Evolutionary conservation across 2,797 vertebrate species (phyloP).

Genomic region (Peromyscus aztecus): DNA sequence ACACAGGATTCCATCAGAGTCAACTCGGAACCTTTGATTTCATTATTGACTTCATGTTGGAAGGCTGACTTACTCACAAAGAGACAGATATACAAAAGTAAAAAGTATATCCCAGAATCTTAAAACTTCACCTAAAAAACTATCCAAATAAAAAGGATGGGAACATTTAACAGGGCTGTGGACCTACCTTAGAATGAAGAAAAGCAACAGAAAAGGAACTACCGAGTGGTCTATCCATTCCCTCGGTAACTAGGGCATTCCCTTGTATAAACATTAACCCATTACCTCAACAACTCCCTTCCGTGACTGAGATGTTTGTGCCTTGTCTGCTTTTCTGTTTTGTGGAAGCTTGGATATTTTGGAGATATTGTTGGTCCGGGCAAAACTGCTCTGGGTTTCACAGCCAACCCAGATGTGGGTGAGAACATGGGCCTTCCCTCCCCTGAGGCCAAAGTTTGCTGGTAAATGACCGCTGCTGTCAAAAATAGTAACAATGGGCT

Average conservation of each 20-base stretch:
- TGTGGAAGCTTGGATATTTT: slow-evolving; percentile 75
- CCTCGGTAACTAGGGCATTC: slow-evolving; percentile 72
- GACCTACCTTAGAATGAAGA: slow-evolving; percentile 75
- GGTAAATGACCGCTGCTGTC: slow-evolving; percentile 55
- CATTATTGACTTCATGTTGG: slow-evolving; percentile 66
- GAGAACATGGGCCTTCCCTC: slow-evolving; percentile 48
- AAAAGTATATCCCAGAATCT: slow-evolving; percentile 69
- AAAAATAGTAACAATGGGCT: slow-evolving; percentile 41
- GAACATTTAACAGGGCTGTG: slow-evolving; percentile 66
- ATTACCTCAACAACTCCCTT: slow-evolving; percentile 80
- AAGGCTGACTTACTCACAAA: slow-evolving; percentile 76
- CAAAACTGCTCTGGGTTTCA: slow-evolving; percentile 76
- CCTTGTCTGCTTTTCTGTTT: slow-evolving; percentile 75
- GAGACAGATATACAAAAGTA: slow-evolving; percentile 74
- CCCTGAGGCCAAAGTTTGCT: neutral
- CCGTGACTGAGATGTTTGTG: slow-evolving; percentile 69
- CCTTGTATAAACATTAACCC: slow-evolving; percentile 64
- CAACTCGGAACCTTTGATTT: slow-evolving; percentile 35
- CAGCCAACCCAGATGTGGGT: slow-evolving; percentile 68
- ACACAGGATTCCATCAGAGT: neutral
- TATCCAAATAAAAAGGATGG: slow-evolving; percentile 82
- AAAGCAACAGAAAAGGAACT: slow-evolving; percentile 68
- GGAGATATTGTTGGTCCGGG: slow-evolving; percentile 68
- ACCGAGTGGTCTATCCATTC: neutral
- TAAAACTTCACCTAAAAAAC: slow-evolving; percentile 79